Evolutionary conservation across 2,888 invertebrate genomes (phyloP).

Genomic region (Kryphioiulus occultus): DNA sequence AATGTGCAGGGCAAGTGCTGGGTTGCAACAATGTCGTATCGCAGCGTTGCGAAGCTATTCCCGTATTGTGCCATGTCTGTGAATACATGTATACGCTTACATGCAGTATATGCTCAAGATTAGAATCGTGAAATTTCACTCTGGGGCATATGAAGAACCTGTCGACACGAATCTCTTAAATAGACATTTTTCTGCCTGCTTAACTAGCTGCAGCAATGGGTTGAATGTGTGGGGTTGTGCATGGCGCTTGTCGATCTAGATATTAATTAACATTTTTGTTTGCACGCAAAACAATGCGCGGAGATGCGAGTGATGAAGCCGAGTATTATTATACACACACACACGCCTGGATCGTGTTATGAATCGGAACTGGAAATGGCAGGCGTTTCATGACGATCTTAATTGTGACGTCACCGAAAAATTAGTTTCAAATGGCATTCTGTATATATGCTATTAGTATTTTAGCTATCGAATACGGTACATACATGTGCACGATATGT

Average conservation of each 20-base stretch:
- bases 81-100: too few species aligned
- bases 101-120: slow-evolving; percentile 33
- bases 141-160: slow-evolving; percentile 46
- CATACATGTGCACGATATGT: too few species aligned
- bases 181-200: slow-evolving; percentile 36
- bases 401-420: neutral
- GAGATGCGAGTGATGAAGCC: neutral
- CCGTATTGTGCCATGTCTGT: slow-evolving; percentile 23
- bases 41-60: neutral
- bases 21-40: neutral
- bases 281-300: slow-evolving; percentile 4
- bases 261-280: slow-evolving; percentile 33
- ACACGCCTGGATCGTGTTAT: neutral
- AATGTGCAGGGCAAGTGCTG: neutral
- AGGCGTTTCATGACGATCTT: neutral
- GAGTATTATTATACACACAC: neutral
- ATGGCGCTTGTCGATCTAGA: slow-evolving; percentile 10
- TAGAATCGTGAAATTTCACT: slow-evolving; percentile 43
- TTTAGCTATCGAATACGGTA: too few species aligned
- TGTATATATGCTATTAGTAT: too few species aligned
- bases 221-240: neutral
- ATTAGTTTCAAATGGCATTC: too few species aligned
- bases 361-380: neutral
- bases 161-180: slow-evolving; percentile 41
- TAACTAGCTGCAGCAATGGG: neutral